These are phyloP conservation scores for Peucedramus taeniatus DNA, from an alignment of 2,113 vertebrate genomes.

Conservation along the genomic window DNA sequence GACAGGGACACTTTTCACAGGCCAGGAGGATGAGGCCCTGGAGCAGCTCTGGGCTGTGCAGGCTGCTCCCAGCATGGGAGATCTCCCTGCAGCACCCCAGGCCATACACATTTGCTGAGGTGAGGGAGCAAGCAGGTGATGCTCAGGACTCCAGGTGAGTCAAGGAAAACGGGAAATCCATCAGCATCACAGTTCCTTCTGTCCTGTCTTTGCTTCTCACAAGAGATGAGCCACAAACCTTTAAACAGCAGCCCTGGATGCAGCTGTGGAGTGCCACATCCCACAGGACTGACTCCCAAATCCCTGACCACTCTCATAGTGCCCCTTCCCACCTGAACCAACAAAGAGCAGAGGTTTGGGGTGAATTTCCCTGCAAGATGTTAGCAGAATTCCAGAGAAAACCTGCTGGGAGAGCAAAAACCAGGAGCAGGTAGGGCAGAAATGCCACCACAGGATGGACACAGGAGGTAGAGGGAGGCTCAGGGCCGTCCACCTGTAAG, in stretches of 20 bases:
- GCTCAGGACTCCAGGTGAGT: neutral
- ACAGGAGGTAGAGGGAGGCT: neutral
- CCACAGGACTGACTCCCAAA: neutral
- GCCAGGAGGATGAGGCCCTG: neutral
- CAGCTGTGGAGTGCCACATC: neutral
- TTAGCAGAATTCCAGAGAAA: neutral
- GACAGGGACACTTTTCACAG: neutral
- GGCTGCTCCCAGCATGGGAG: neutral
- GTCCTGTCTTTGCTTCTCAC: neutral
- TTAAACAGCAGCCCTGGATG: neutral
- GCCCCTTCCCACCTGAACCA: neutral
- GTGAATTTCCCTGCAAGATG: neutral
- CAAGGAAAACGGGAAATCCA: neutral
- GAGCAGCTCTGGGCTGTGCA: neutral
- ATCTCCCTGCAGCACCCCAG: neutral
- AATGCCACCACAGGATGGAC: neutral
- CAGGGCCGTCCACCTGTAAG: neutral
- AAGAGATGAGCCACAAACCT: neutral
- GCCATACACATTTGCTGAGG: neutral
- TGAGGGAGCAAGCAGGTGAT: neutral
- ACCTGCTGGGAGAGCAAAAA: neutral
- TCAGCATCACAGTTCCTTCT: neutral
- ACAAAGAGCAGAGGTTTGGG: neutral
- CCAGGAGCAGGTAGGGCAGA: neutral
- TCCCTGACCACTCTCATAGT: fast-evolving